phyloP scores from a whole-genome alignment of 2,113 vertebrate genomes.

The Empidonax traillii region DNA sequence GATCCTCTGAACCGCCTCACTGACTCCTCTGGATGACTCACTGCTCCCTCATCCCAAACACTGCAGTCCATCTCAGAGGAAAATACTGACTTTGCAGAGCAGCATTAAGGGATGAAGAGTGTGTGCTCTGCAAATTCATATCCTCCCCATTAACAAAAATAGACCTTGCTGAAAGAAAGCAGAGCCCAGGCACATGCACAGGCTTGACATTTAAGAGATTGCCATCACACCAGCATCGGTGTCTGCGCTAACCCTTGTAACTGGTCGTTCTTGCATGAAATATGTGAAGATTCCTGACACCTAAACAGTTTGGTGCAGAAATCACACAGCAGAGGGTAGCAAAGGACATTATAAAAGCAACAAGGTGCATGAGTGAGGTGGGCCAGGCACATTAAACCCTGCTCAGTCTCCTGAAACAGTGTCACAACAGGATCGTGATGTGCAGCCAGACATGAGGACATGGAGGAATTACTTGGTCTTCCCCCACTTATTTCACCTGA shows the following conservation, averaged over 20 bases:
- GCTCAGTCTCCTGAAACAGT: background rate
- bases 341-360: background rate
- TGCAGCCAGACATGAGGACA: background rate
- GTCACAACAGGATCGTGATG: background rate
- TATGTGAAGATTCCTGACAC: background rate
- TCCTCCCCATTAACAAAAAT: background rate
- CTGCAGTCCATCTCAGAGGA: background rate
- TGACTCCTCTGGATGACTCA: background rate
- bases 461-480: background rate
- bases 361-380: background rate
- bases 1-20: background rate
- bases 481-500: rapidly evolving
- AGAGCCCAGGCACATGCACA: background rate
- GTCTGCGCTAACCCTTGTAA: background rate
- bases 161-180: background rate
- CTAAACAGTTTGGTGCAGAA: background rate
- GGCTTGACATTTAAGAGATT: background rate
- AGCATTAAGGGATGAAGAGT: background rate
- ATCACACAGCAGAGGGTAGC: background rate
- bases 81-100: background rate
- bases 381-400: background rate
- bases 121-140: background rate
- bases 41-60: background rate
- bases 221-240: background rate
- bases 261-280: background rate